Evolutionary conservation across 2,888 invertebrate genomes (phyloP), one percentile per base, ranked within the genome.

Genomic region (Mesorhabditis spiculigera): DNA sequence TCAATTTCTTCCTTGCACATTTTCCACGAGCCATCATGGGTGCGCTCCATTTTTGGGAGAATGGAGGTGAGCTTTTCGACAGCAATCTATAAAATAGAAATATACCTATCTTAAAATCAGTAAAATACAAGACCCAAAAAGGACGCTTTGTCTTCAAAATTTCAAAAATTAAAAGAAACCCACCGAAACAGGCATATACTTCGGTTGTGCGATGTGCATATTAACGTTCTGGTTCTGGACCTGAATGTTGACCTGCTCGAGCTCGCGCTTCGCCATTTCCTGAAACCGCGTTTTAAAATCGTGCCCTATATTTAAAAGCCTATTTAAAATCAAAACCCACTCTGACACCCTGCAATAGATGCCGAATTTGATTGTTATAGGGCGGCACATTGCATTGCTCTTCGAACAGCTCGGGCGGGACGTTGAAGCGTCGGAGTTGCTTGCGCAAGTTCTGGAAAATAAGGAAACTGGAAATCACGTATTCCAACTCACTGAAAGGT

Each of bases 381-480:
- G 58, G 58, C 58, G 58, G 58, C 8, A 50, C n/a, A 10, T 10
- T 13, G 58, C 58, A 50, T n/a, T 50, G 58, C n/a, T 50, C 10
- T n/a, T 50, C 58, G 58, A 50, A 50, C 8, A 50, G 58, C 58
- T 50, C 58, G 10, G 58, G 58, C n/a, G 58, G 58, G 10, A 50
- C 58, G 58, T 50, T 50, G 58, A 50, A 50, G 58, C 58, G 58
- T 10, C 58, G 58, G n/a, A 50, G n/a, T 13, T 50, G 58, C n/a
- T 50, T 50, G 58, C 58, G 58, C 8, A 50, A n/a, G 58, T 50
- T 10, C 58, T 50, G n/a, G 28, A 50, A 50, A 50, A 50, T 50
- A 13, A 3, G 8, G 58, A 50, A 50, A 50, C n/a, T 50, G n/a
- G 58, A 50, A 28, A 28, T 28, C 28, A 28, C 28, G 28, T 28